Evolutionary conservation across 2,113 vertebrate genomes (phyloP).

Genomic region (Gymnogyps californianus): DNA sequence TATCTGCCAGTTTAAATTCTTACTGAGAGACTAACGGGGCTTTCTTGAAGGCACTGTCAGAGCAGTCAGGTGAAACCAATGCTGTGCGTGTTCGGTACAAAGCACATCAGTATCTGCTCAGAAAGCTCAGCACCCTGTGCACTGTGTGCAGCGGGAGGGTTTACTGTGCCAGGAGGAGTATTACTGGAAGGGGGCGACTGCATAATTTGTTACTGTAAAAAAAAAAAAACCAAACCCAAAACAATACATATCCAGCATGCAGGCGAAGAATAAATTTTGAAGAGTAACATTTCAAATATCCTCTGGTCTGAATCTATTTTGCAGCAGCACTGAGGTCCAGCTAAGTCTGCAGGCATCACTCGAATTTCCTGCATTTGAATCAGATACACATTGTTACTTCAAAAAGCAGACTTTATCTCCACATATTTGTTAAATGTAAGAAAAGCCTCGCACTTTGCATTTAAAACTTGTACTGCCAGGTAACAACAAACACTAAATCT

Average conservation of each 20-base stretch:
- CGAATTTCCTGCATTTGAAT: neutral
- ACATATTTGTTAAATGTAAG: neutral
- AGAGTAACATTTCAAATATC: neutral
- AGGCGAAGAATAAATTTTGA: neutral
- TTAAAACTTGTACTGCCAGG: neutral
- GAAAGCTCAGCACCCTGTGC: neutral
- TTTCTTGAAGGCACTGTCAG: neutral
- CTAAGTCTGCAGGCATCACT: neutral
- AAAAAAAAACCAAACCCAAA: neutral
- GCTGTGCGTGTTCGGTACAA: neutral
- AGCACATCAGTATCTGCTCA: accelerated
- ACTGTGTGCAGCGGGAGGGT: accelerated
- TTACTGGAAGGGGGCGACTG: neutral
- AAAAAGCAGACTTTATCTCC: neutral
- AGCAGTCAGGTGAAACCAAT: neutral
- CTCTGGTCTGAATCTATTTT: neutral
- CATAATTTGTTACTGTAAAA: neutral
- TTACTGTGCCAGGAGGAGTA: neutral
- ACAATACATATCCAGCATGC: accelerated
- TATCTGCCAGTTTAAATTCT: neutral
- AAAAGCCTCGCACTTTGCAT: neutral
- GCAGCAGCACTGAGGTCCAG: neutral
- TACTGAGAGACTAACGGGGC: neutral
- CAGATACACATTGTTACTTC: neutral
- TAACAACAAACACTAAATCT: neutral